Evolutionary conservation across 2,888 invertebrate species (phyloP).

Genomic region (Melikaiella ostensackeni): DNA sequence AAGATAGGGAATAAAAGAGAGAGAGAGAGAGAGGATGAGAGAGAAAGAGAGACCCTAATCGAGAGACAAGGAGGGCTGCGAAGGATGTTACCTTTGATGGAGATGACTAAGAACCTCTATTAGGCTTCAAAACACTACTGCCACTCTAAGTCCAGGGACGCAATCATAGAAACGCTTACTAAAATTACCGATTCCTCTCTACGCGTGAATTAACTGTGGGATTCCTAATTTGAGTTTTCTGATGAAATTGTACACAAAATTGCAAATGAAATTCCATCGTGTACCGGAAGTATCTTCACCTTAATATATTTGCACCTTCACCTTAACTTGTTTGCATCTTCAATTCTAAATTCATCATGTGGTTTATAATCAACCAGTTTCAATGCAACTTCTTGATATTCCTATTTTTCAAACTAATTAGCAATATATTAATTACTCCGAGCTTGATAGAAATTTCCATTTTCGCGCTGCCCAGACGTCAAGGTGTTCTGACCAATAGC

Average conservation of each 20-base stretch:
- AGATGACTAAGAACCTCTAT: conserved; percentile 68
- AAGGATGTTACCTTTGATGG: conserved; percentile 69
- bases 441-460: no score
- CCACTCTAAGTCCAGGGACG: conserved; percentile 64
- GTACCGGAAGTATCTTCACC: conserved; percentile 20
- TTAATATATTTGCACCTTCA: not conserved
- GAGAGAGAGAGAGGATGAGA: not conserved
- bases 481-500: no score
- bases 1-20: conserved; percentile 36
- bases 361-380: conserved; percentile 16
- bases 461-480: no score
- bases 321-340: conserved; percentile 1
- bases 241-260: conserved; percentile 34
- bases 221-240: conserved; percentile 38
- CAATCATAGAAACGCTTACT: conserved; percentile 55
- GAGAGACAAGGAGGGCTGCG: conserved; percentile 53
- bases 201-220: conserved; percentile 43
- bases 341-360: conserved; percentile 21
- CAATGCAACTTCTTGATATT: not conserved
- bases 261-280: conserved; percentile 34
- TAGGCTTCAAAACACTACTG: conserved; percentile 67
- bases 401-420: not conserved
- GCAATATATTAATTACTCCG: not conserved
- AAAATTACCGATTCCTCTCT: conserved; percentile 42
- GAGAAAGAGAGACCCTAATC: conserved; percentile 47